These are phyloP conservation scores for Epinotia brunnichana DNA, from an alignment of 2,888 invertebrate genomes.

Conservation along the genomic window DNA sequence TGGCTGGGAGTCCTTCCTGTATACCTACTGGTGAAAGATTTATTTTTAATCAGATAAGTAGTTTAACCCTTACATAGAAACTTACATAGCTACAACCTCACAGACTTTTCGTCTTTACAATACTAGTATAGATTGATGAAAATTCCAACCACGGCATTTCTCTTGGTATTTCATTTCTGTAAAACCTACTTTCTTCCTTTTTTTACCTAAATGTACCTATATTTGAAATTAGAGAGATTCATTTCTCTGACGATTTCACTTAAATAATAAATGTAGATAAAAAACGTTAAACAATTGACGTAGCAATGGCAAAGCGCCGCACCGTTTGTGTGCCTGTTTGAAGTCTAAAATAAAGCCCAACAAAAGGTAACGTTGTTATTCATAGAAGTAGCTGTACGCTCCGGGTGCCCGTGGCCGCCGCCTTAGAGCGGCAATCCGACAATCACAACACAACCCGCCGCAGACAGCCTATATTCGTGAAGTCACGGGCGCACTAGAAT, in stretches of 20 bases:
- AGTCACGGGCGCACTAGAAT: slow-evolving; percentile 58
- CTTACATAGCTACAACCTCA: too few relatives aligned
- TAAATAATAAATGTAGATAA: not conserved
- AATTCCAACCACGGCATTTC: not conserved
- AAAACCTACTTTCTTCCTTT: not conserved
- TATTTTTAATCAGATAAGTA: too few relatives aligned
- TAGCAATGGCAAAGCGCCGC: too few relatives aligned
- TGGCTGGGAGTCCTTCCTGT: too few relatives aligned
- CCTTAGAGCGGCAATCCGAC: slow-evolving; percentile 66
- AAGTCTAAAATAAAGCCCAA: not conserved
- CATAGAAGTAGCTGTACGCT: slow-evolving; percentile 6
- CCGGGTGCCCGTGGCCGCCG: not conserved
- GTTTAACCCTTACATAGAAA: too few relatives aligned
- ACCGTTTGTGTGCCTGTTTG: too few relatives aligned
- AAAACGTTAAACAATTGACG: too few relatives aligned
- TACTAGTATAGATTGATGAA: not conserved
- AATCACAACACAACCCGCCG: slow-evolving; percentile 67
- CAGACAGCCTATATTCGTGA: slow-evolving; percentile 58
- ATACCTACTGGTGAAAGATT: too few relatives aligned
- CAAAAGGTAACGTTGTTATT: not conserved
- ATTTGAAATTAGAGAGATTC: not conserved
- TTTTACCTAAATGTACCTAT: not conserved
- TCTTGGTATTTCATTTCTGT: not conserved
- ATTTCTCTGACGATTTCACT: not conserved
- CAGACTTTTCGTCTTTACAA: too few relatives aligned